Base-by-base conservation (phyloP, 2,797 vertebrate genomes). In the Gallinago nigripennis region DNA sequence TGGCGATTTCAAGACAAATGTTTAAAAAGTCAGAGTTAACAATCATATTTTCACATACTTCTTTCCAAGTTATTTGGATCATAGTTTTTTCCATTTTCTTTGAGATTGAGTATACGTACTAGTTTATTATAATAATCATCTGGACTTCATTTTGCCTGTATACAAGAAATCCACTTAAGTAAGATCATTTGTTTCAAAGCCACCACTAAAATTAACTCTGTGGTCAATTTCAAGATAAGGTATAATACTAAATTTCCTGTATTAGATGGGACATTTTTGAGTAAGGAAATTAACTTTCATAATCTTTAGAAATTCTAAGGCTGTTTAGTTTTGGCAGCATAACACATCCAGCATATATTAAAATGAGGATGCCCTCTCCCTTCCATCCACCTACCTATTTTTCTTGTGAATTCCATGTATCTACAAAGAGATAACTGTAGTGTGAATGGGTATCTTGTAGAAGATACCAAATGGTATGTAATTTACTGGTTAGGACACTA, bases 81-180 rank as follows among this genome's bases (percentile, higher is more conserved):
- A 82, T 48, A 33, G 60, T 41, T 77, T 46, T 60, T 93, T 65
- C 43, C 5, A 1, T 89, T 85, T 80, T 76, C 63, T 87, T 53
- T 71, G 48, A 68, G 43, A 76, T 3, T 33, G 41, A 68, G 25
- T 77, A 24, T 37, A 66, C 71, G 4, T 61, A 79, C 75, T 27
- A 8, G 25, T 65, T 84, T 50, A 37, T 60, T 79, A 39, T n/a
- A 80, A 56, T 85, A 82, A 80, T 60, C 6, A 80, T 73, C 68
- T 73, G 25, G 23, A 64, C 31, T 91, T 96, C 53, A 41, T 87
- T 94, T 91, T 80, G 43, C 37, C 35, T 73, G 31, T 85, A 64
- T 48, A 85, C 79, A 82, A 66, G 64, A 89, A 93, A 94, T 89
- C 56, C 69, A 85, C 5, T 91, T 85, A 86, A 85, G 64, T 54